phyloP scores from a whole-genome alignment of 2,797 vertebrate species.

The Melopsittacus undulatus region DNA sequence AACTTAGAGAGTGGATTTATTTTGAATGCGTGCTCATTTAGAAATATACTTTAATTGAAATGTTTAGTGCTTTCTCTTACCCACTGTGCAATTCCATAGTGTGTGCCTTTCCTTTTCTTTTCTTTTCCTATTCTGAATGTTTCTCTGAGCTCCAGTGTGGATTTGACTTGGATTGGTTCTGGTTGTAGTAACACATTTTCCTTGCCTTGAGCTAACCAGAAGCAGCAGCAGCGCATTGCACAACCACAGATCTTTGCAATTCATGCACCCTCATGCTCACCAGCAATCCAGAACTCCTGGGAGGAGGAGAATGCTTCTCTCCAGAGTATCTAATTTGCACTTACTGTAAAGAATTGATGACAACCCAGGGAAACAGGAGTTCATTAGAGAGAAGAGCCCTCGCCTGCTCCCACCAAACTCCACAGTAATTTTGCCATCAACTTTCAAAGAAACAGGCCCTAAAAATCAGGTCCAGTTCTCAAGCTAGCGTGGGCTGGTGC shows the following conservation, averaged over 20 bases:
- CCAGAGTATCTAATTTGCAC: slow-evolving; percentile 37
- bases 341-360: slow-evolving; percentile 27
- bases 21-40: slow-evolving; percentile 48
- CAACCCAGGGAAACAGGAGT: neutral
- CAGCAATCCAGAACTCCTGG: slow-evolving; percentile 5
- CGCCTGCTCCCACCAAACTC: neutral
- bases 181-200: neutral
- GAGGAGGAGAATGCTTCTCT: neutral
- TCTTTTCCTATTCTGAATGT: neutral
- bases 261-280: neutral
- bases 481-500: neutral
- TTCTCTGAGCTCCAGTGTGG: neutral
- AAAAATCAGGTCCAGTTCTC: neutral
- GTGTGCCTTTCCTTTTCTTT: slow-evolving; percentile 17
- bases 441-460: neutral
- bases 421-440: neutral
- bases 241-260: neutral
- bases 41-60: slow-evolving; percentile 58
- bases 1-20: slow-evolving; percentile 31
- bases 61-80: slow-evolving; percentile 60
- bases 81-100: slow-evolving; percentile 67
- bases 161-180: slow-evolving; percentile 14
- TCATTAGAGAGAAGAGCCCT: neutral
- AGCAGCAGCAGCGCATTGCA: slow-evolving; percentile 34
- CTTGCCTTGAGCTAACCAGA: slow-evolving; percentile 49